Evolutionary conservation across 2,797 vertebrate genomes (phyloP).

Genomic region (Vipera ursinii): DNA sequence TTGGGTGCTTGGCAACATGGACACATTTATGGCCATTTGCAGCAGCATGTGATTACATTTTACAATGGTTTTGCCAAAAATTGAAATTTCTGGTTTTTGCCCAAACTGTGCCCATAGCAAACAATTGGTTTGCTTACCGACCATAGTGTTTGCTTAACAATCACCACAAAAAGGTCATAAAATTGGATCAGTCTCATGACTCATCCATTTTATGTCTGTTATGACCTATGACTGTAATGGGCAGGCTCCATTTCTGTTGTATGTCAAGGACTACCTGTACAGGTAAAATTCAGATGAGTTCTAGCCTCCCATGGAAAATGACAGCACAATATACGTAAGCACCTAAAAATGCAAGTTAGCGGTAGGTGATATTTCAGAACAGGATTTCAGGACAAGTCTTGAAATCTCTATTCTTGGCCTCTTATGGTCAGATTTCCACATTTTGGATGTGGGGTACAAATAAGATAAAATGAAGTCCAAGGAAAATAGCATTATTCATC

Average conservation of each 20-base stretch:
- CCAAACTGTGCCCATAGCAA: neutral
- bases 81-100: neutral
- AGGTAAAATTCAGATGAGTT: neutral
- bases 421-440: neutral
- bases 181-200: neutral
- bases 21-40: neutral
- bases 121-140: neutral
- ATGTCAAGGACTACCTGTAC: neutral
- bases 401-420: neutral
- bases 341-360: neutral
- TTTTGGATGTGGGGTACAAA: neutral
- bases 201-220: neutral
- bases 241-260: neutral
- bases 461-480: neutral
- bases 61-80: neutral
- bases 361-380: neutral
- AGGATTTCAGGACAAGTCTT: neutral
- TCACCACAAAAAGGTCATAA: neutral
- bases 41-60: neutral
- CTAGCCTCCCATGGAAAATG: neutral
- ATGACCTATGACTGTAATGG: neutral
- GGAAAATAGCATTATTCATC: neutral
- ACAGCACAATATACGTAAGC: neutral
- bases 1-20: neutral
- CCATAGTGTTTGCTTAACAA: neutral